Percentiles rank a stretch among this genome's conserved stretches.
Evolutionary conservation across 2,888 invertebrate species (phyloP).

Genomic region (Stratiomys singularior): DNA sequence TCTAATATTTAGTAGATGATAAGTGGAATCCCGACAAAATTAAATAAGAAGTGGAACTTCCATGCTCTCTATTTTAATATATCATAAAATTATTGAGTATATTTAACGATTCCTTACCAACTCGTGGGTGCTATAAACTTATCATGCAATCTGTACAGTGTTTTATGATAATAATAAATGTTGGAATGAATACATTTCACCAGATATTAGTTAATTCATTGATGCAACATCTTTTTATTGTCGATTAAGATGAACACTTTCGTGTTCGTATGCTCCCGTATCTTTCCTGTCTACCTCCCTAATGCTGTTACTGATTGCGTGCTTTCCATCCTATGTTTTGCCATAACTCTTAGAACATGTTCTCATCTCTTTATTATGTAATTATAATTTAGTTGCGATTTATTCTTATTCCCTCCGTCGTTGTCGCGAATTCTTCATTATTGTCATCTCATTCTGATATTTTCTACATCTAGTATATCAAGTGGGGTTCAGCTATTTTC

Average conservation of each 20-base stretch:
- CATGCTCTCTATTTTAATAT: too few relatives aligned
- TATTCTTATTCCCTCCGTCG: conserved; percentile 13
- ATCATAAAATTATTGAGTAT: too few relatives aligned
- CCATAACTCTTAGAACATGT: conserved; percentile 39
- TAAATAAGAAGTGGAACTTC: too few relatives aligned
- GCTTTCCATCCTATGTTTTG: not conserved
- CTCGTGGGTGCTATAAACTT: not conserved
- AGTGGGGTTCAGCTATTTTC: conserved; percentile 33
- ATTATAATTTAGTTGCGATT: conserved; percentile 45
- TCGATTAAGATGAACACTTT: not conserved
- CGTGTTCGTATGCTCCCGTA: not conserved
- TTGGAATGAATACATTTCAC: not conserved
- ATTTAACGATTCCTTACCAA: too few relatives aligned
- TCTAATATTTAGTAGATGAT: too few relatives aligned
- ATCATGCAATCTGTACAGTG: not conserved
- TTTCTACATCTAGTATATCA: not conserved
- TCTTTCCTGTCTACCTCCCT: not conserved
- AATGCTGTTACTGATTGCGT: not conserved
- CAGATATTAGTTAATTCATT: conserved; percentile 28
- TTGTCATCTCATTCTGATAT: conserved; percentile 24
- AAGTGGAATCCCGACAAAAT: too few relatives aligned
- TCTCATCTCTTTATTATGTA: conserved; percentile 42
- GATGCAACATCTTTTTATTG: conserved; percentile 32
- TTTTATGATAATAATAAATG: conserved; percentile 14
- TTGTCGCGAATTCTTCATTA: not conserved